Evolutionary conservation across 1,140 invertebrate species (phyloP).

Genomic region (Dryas iulia): DNA sequence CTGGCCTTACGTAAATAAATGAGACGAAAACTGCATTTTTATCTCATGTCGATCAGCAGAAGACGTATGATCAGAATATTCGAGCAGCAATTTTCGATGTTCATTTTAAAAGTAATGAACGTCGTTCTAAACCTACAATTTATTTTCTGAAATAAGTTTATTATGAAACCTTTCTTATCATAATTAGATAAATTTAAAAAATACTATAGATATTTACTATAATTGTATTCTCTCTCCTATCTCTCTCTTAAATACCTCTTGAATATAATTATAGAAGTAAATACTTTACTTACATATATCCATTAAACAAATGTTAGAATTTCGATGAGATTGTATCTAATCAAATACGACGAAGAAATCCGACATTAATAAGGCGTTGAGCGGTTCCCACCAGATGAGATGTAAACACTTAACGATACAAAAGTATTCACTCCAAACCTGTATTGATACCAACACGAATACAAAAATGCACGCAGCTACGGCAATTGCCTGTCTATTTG

Average conservation of each 20-base stretch:
- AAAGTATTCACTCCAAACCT: conserved; percentile 26
- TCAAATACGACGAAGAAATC: conserved; percentile 25
- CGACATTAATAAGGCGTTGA: conserved; percentile 26
- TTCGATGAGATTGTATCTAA: conserved; percentile 4
- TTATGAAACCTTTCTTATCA: neutral
- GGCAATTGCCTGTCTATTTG: conserved; percentile 24
- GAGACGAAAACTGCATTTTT: conserved; percentile 30
- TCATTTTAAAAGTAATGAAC: neutral
- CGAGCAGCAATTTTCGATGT: conserved; percentile 28
- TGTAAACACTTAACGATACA: conserved; percentile 17
- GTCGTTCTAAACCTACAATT: neutral
- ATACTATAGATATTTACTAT: too few relatives aligned
- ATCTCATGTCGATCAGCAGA: conserved; percentile 36
- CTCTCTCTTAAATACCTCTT: neutral
- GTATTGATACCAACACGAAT: conserved; percentile 15
- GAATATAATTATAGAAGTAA: neutral
- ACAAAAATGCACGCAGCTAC: conserved; percentile 24
- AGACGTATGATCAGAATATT: conserved; percentile 38
- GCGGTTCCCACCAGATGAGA: conserved; percentile 22
- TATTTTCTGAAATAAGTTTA: neutral
- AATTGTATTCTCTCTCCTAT: too few relatives aligned
- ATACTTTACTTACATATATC: neutral
- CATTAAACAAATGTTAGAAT: neutral
- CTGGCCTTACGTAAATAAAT: conserved; percentile 46
- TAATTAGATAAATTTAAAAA: neutral